Evolutionary conservation across 2,113 vertebrate genomes (phyloP).

Genomic region (Urocitellus parryii): DNA sequence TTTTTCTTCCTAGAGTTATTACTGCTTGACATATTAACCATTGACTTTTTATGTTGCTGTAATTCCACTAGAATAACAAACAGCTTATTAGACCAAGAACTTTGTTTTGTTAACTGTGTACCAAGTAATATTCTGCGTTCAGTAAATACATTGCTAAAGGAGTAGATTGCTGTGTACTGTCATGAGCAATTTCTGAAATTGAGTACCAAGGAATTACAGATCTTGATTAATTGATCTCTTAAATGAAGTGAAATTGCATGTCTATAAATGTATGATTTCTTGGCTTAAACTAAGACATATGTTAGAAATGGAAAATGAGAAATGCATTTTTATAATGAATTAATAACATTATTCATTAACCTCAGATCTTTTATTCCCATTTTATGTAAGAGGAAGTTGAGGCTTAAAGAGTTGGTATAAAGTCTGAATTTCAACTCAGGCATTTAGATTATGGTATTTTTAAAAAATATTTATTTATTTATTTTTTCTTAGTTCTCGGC

Average conservation of each 20-base stretch:
- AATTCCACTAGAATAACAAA: constrained; percentile 4
- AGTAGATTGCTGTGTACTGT: background rate
- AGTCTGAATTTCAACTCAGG: background rate
- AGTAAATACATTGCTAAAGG: background rate
- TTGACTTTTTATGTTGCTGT: constrained; percentile 22
- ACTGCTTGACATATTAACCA: background rate
- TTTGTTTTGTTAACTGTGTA: constrained; percentile 21
- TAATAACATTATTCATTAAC: constrained; percentile 25
- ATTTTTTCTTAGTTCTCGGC: no score
- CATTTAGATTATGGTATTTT: background rate
- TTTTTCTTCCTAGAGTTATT: background rate
- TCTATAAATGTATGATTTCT: background rate
- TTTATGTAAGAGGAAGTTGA: background rate
- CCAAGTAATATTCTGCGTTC: background rate
- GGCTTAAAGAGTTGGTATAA: background rate
- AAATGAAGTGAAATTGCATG: constrained; percentile 38
- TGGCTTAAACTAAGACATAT: constrained; percentile 14
- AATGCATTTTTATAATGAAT: background rate
- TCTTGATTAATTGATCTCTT: background rate
- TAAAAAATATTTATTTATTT: no score
- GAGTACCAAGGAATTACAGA: background rate
- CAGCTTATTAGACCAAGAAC: background rate
- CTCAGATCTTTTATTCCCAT: background rate
- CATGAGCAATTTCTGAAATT: background rate
- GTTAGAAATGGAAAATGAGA: constrained; percentile 35